Evolutionary conservation across 53 echinoderm and acorn worm species (phyloP).

Genomic region (Paracentrotus lividus): DNA sequence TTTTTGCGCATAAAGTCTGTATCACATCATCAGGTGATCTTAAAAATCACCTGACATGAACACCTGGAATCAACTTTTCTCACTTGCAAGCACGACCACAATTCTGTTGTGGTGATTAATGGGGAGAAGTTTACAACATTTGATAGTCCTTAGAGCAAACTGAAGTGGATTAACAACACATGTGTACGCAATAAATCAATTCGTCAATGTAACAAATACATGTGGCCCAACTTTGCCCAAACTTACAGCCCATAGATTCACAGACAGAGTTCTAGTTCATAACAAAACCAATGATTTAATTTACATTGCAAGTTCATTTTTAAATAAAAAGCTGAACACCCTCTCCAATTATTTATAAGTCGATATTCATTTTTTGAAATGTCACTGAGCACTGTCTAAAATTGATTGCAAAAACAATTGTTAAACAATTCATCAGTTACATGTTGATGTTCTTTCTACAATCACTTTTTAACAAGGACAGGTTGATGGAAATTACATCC

Average conservation of each 20-base stretch:
- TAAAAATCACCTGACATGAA: not conserved
- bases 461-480: not conserved
- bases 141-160: not conserved
- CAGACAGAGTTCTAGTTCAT: not conserved
- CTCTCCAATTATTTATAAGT: not conserved
- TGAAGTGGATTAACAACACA: too few species aligned
- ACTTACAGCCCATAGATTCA: too few species aligned
- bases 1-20: too few species aligned
- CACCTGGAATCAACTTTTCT: not conserved
- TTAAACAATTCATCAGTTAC: not conserved
- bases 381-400: not conserved
- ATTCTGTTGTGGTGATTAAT: not conserved
- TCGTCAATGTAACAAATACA: not conserved
- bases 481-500: not conserved
- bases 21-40: not conserved
- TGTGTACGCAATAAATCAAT: not conserved
- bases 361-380: not conserved
- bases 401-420: not conserved
- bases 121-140: not conserved
- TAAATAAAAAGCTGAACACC: not conserved
- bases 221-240: too few species aligned
- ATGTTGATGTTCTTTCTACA: not conserved
- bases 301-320: constrained; percentile 29
- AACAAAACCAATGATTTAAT: not conserved
- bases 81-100: not conserved